Evolutionary conservation across 2,888 invertebrate genomes (phyloP).

Genomic region (Stegophylla sp.): DNA sequence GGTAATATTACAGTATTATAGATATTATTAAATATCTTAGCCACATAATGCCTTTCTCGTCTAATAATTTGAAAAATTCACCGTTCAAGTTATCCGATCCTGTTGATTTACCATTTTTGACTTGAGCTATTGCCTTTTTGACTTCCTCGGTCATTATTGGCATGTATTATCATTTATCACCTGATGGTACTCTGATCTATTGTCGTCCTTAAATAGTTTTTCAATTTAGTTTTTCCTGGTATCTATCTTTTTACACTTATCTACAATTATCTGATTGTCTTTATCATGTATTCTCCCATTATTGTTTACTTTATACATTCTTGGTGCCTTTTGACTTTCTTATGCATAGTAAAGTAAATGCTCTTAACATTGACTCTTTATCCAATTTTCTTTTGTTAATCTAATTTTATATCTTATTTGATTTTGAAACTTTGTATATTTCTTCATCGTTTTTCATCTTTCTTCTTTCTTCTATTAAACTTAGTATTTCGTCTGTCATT

Average conservation of each 20-base stretch:
- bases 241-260: background rate
- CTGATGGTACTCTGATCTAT: background rate
- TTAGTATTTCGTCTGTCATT: too few relatives aligned
- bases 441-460: too few relatives aligned
- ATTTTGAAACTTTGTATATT: too few relatives aligned
- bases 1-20: slow-evolving; percentile 59
- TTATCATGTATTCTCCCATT: background rate
- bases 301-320: background rate
- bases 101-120: slow-evolving; percentile 58
- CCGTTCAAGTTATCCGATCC: slow-evolving; percentile 58
- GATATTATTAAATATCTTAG: slow-evolving; percentile 57
- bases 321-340: slow-evolving; percentile 22
- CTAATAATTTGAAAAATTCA: slow-evolving; percentile 50
- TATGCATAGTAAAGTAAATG: slow-evolving; percentile 20
- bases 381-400: background rate
- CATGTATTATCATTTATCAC: background rate
- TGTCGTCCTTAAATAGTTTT: background rate
- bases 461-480: too few relatives aligned
- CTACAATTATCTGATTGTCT: background rate
- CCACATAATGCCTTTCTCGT: background rate
- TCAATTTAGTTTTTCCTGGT: too few relatives aligned
- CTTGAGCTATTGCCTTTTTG: slow-evolving; percentile 17
- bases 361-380: slow-evolving; percentile 26
- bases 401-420: too few relatives aligned
- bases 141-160: slow-evolving; percentile 54